These are phyloP conservation scores for Pica pica DNA, from an alignment of 2,113 vertebrate genomes.

Conservation along the genomic window DNA sequence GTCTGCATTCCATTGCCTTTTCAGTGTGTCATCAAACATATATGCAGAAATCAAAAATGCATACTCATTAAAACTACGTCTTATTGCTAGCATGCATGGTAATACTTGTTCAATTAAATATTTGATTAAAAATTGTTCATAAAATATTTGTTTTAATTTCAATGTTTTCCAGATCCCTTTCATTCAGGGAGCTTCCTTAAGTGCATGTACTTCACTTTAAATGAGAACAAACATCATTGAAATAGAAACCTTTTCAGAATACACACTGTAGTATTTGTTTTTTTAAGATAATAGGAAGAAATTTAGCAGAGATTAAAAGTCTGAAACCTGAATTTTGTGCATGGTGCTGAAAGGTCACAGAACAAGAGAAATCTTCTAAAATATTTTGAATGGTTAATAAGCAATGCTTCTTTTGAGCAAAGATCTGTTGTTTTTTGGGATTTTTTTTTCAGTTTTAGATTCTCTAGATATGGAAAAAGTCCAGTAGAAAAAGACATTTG, in stretches of 20 bases:
- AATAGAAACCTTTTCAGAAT: not conserved
- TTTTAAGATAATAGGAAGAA: not conserved
- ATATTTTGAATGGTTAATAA: not conserved
- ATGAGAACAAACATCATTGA: not conserved
- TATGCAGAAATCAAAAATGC: not conserved
- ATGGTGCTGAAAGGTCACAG: not conserved
- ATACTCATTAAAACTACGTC: not conserved
- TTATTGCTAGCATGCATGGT: rapidly evolving
- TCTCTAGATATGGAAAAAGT: not conserved
- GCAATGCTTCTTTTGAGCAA: rapidly evolving
- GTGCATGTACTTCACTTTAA: not conserved
- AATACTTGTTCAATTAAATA: not conserved
- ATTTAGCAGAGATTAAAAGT: not conserved
- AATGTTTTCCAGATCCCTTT: not conserved
- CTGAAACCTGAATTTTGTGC: not conserved
- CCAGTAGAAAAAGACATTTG: not conserved
- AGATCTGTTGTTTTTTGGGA: no score
- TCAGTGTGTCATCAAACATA: not conserved
- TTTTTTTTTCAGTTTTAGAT: not conserved
- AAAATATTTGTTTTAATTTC: not conserved
- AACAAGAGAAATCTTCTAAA: not conserved
- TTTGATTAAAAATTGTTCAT: not conserved
- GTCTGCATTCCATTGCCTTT: not conserved
- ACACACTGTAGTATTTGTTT: not conserved
- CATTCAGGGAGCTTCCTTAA: not conserved